These are phyloP conservation scores for Tanytarsus gracilentus DNA, from an alignment of 2,888 invertebrate genomes.

Conservation along the genomic window DNA sequence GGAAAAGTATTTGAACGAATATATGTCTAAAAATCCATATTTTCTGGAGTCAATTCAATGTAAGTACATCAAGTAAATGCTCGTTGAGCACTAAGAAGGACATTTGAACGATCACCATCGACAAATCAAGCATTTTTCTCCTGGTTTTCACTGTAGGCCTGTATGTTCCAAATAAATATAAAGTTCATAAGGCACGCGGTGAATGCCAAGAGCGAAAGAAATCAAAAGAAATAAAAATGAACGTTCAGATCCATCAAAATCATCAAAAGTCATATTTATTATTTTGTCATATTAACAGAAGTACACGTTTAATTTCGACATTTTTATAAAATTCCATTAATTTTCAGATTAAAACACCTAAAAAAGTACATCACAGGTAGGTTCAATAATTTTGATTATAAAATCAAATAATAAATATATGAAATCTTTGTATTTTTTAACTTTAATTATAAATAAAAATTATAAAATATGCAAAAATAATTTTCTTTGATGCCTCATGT, in stretches of 20 bases:
- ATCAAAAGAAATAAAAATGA: conserved; percentile 10
- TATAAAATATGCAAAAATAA: neutral
- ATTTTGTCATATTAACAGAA: neutral
- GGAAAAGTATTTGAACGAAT: no score
- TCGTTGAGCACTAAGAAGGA: neutral
- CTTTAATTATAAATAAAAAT: no score
- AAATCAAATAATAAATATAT: no score
- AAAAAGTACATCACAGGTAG: no score
- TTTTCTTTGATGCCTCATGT: no score
- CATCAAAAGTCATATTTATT: neutral
- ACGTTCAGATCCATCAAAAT: conserved; percentile 18
- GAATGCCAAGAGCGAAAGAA: conserved; percentile 96
- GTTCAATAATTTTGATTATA: no score
- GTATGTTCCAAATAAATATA: conserved; percentile 61
- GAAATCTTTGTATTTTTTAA: no score
- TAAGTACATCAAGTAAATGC: neutral
- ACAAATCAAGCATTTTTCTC: conserved; percentile 52
- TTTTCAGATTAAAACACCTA: no score
- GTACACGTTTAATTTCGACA: neutral
- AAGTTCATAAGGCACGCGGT: conserved; percentile 96
- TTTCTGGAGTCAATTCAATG: neutral
- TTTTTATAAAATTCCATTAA: no score
- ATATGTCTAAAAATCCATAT: no score
- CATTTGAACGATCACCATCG: conserved; percentile 25
- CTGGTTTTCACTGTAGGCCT: conserved; percentile 94